phyloP scores from a whole-genome alignment of 2,113 vertebrate species.

The Sylvia atricapilla region DNA sequence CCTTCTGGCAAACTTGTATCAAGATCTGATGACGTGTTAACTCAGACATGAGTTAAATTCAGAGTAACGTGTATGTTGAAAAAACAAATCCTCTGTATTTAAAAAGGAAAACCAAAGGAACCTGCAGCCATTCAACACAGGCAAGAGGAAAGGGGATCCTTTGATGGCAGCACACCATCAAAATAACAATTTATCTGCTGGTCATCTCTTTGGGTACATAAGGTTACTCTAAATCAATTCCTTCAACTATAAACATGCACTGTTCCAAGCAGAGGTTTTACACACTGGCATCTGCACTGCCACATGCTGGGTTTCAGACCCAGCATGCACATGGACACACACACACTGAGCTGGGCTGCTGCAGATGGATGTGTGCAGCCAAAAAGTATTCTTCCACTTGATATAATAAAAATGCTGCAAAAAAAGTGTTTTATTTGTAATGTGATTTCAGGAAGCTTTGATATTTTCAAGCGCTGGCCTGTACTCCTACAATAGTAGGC shows the following conservation, averaged over 20 bases:
- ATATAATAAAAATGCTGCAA: fast-evolving
- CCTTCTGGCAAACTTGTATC: neutral
- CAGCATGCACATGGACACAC: fast-evolving
- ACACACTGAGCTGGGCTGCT: neutral
- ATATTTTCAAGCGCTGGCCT: neutral
- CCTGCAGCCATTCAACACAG: neutral
- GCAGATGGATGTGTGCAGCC: fast-evolving
- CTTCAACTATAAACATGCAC: neutral
- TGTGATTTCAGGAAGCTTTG: neutral
- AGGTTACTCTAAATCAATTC: too few species aligned
- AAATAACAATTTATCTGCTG: neutral
- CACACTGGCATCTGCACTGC: neutral
- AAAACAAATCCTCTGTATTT: neutral
- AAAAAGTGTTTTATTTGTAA: neutral
- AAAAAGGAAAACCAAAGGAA: neutral
- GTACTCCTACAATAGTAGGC: neutral
- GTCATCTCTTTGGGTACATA: neutral
- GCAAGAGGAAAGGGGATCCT: neutral
- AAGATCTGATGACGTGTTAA: neutral
- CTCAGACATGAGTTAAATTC: neutral
- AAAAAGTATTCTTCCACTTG: neutral
- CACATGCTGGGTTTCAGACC: neutral
- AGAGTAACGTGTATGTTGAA: fast-evolving
- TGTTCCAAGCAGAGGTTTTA: neutral
- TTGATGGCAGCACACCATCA: fast-evolving